Percentiles rank a stretch among this genome's conserved stretches.
Conservation (phyloP, 2,888 invertebrate genomes). For the Aelia acuminata region DNA sequence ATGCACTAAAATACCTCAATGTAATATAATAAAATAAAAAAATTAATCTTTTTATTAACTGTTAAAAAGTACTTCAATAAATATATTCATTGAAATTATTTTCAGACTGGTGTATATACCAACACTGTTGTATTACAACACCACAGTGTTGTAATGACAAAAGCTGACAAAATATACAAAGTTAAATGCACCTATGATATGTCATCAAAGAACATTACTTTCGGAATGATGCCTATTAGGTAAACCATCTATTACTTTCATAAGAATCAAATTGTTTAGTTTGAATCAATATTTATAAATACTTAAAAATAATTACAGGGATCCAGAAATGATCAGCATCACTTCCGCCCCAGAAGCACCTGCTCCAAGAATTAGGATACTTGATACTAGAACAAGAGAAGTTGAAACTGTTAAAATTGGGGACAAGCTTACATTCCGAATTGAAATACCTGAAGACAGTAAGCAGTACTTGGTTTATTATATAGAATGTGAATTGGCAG, state of each 20-base stretch:
- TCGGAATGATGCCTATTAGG: constrained; percentile 97
- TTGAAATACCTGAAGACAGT: constrained; percentile 97
- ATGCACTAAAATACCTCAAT: too few species aligned
- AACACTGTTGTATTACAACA: constrained; percentile 95
- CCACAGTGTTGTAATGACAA: constrained; percentile 96
- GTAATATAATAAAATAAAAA: too few species aligned
- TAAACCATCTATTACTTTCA: constrained; percentile 68
- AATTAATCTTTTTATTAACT: too few species aligned
- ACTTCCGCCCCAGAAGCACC: constrained; percentile 96
- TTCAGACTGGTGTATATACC: constrained; percentile 91
- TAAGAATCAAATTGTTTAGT: neutral
- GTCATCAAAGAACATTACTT: constrained; percentile 95
- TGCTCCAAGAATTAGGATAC: constrained; percentile 91
- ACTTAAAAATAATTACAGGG: constrained; percentile 72
- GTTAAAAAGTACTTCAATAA: neutral
- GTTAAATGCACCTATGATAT: constrained; percentile 97
- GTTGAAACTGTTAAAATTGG: constrained; percentile 96
- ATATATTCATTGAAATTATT: constrained; percentile 66
- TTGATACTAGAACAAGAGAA: constrained; percentile 88
- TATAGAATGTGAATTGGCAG: neutral
- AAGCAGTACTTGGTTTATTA: constrained; percentile 71
- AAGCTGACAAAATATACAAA: constrained; percentile 96
- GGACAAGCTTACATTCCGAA: constrained; percentile 93
- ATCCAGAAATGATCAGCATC: constrained; percentile 96
- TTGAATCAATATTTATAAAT: neutral